Base-by-base conservation (phyloP, 1,140 invertebrate species). In the Notospermus geniculatus region DNA sequence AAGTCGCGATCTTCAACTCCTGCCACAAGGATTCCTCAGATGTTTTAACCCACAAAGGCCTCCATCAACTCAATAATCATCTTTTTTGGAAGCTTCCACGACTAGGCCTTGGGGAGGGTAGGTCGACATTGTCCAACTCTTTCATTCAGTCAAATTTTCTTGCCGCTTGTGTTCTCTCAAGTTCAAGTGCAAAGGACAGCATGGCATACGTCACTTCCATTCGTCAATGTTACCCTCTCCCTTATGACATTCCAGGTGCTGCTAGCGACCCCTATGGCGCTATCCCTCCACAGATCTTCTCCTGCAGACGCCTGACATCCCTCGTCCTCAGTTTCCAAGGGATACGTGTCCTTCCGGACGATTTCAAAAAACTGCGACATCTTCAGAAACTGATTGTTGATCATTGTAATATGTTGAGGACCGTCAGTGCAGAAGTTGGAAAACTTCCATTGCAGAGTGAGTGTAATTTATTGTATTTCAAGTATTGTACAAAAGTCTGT, bases 361-460 rank as follows among this genome's bases (percentile, higher is more conserved):
- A 56, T 25, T 56, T 65, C 15, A 43, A 53, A 15, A 19, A 53
- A 25, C 59, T 65, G 19, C 32, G 15, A 4, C 45, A 39, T 11
- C 53, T 65, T 22, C 27, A 28, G 22, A n/a, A 25, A 2, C 29
- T 36, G 4, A 36, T 36, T 36, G 4, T 36, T 4, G 32, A 36
- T 36, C 32, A 36, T 15, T 36, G 32, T 15, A 68, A 63, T 0
- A 59, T 64, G n/a, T 62, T 77, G 36, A 65, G 68, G n/a, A 60
- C 54, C 1, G 60, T 74, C 28, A 61, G 65, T 50, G 65, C 68
- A 39, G 66, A 70, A 55, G 39, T 74, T 9, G 70, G 68, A 5
- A 65, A 32, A 9, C 58, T 74, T 1, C 66, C 70, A 19, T 50
- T 75, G 13, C 69, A 70, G 70, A 64, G 73, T 75, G n/a, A n/a